Evolutionary conservation across 2,888 invertebrate genomes (phyloP).

Genomic region (Perizoma flavofasciatum): DNA sequence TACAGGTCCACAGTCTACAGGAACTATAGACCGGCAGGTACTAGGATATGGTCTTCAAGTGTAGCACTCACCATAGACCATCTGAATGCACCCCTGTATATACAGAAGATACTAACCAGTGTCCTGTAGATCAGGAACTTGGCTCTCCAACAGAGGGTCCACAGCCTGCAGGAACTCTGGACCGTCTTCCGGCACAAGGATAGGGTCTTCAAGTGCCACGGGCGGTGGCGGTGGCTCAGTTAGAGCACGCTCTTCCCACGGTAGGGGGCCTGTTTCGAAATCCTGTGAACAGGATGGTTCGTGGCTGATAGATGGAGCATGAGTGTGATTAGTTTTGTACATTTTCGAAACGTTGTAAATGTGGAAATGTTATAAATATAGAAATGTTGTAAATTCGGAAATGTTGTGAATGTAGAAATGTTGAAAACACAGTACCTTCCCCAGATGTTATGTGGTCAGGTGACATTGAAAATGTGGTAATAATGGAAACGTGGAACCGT

Average conservation of each 20-base stretch:
- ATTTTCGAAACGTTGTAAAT: not conserved
- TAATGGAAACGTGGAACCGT: too few relatives aligned
- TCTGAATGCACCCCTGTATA: too few relatives aligned
- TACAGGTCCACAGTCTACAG: too few relatives aligned
- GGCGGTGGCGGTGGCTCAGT: slow-evolving; percentile 57
- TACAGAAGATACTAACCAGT: slow-evolving; percentile 52
- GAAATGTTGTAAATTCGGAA: not conserved
- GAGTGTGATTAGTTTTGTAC: slow-evolving; percentile 11
- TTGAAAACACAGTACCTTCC: too few relatives aligned
- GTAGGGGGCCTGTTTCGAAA: slow-evolving; percentile 71
- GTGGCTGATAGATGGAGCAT: slow-evolving; percentile 4
- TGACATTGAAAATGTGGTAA: too few relatives aligned
- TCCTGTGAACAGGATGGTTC: slow-evolving; percentile 47
- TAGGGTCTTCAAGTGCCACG: slow-evolving; percentile 65
- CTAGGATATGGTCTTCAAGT: too few relatives aligned
- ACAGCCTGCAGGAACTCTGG: slow-evolving; percentile 71
- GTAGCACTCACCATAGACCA: too few relatives aligned
- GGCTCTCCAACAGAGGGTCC: slow-evolving; percentile 68
- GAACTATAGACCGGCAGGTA: too few relatives aligned
- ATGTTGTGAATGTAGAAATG: too few relatives aligned
- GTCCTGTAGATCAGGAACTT: slow-evolving; percentile 71
- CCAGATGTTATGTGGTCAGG: too few relatives aligned
- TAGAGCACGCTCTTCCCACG: slow-evolving; percentile 66
- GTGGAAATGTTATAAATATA: not conserved
- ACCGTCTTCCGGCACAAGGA: slow-evolving; percentile 67